phyloP scores from a whole-genome alignment of 2,113 vertebrate species.

The Notothenia rossii region DNA sequence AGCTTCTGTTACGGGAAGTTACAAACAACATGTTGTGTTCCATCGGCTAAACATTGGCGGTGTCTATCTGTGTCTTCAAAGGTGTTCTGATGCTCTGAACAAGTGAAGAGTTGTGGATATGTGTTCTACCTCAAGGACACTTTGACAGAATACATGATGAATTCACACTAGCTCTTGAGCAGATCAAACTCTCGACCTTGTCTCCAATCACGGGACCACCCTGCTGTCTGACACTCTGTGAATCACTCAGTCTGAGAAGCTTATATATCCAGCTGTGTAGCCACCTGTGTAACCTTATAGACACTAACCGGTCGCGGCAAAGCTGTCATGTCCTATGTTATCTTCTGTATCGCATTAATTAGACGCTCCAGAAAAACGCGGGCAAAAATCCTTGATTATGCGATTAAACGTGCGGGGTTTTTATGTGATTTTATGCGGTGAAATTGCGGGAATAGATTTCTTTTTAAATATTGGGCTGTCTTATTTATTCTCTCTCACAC shows the following conservation, averaged over 20 bases:
- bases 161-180: slow-evolving; percentile 54
- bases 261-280: slow-evolving; percentile 53
- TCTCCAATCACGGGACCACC: slow-evolving; percentile 56
- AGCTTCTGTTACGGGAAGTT: slow-evolving; percentile 51
- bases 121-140: slow-evolving; percentile 46
- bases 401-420: no score
- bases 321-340: slow-evolving; percentile 46
- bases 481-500: no score
- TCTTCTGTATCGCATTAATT: slow-evolving; percentile 41
- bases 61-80: slow-evolving; percentile 21
- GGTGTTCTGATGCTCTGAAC: slow-evolving; percentile 2
- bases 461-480: no score
- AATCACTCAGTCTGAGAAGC: slow-evolving; percentile 62
- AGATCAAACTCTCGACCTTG: slow-evolving; percentile 71
- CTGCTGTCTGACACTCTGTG: slow-evolving; percentile 49
- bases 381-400: no score
- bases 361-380: no score
- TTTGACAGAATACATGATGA: slow-evolving; percentile 55
- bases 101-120: neutral
- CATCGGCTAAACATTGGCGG: slow-evolving; percentile 14
- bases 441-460: no score
- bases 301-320: slow-evolving; percentile 50
- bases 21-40: slow-evolving; percentile 30
- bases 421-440: no score
- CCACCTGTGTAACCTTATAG: slow-evolving; percentile 64